Percentiles rank a stretch among this genome's conserved stretches.
phyloP scores from a whole-genome alignment of 64 coral and sea anemone species.

The Catalaphyllia jardinei region DNA sequence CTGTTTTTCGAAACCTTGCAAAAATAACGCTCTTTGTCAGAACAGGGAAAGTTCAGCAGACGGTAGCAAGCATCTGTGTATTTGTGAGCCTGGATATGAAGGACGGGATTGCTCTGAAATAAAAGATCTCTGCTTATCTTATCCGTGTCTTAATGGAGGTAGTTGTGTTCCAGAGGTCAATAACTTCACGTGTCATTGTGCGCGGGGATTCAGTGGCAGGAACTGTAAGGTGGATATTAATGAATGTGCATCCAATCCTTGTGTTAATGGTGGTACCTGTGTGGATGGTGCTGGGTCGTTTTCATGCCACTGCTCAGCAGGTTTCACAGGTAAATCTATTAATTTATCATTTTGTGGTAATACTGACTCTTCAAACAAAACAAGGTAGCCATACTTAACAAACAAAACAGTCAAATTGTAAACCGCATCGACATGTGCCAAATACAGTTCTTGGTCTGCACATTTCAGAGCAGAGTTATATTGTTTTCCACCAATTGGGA shows the following conservation, averaged over 20 bases:
- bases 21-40: conserved; percentile 80
- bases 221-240: conserved; percentile 81
- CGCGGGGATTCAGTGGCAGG: conserved; percentile 75
- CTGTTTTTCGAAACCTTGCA: conserved; percentile 89
- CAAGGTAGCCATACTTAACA: too few species aligned
- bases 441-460: too few species aligned
- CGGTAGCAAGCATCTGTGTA: conserved; percentile 74
- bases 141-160: conserved; percentile 80
- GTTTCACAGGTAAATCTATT: conserved; percentile 85
- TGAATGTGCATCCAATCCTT: conserved; percentile 82
- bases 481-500: too few species aligned
- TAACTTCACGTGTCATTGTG: conserved; percentile 78
- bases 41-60: conserved; percentile 66
- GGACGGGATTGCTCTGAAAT: conserved; percentile 82
- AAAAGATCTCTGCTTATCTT: conserved; percentile 82
- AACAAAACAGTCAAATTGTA: too few species aligned
- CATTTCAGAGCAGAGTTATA: too few species aligned
- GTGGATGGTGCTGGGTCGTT: conserved; percentile 66
- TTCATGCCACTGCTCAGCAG: conserved; percentile 65
- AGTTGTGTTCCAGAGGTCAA: conserved; percentile 74
- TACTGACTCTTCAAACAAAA: neutral
- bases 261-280: conserved; percentile 83
- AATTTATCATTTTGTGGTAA: conserved; percentile 7
- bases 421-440: too few species aligned
- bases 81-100: conserved; percentile 86